Conservation (phyloP, 1,140 invertebrate genomes). For the Theocolax elegans region DNA sequence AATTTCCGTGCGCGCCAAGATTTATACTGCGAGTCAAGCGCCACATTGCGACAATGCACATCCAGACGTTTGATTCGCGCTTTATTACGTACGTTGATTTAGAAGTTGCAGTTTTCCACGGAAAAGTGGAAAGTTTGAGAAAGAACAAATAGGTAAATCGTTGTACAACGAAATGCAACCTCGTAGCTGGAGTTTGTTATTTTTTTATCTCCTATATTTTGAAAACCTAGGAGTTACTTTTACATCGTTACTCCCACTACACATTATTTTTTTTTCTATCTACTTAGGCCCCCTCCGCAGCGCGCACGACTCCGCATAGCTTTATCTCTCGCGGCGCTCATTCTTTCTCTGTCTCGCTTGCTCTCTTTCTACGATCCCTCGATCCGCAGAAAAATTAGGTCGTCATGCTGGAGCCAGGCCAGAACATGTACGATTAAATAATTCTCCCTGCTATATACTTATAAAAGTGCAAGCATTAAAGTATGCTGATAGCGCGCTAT, state of each 20-base stretch:
- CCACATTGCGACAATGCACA: constrained; percentile 1
- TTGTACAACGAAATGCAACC: too few relatives aligned
- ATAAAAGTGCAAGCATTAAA: constrained; percentile 68
- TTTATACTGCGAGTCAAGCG: background rate
- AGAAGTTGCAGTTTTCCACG: constrained; percentile 7
- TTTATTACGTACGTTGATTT: constrained; percentile 14
- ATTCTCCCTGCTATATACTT: constrained; percentile 60
- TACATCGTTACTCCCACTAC: background rate
- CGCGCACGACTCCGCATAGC: background rate
- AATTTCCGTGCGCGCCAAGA: constrained; percentile 2
- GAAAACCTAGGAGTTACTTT: constrained; percentile 6
- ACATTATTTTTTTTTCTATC: constrained; percentile 23
- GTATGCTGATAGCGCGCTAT: constrained; percentile 66
- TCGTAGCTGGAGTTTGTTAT: constrained; percentile 38
- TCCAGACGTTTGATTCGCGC: background rate
- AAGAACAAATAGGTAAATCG: too few relatives aligned
- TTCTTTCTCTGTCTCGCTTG: background rate
- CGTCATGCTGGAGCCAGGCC: constrained; percentile 63
- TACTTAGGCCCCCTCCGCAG: constrained; percentile 5
- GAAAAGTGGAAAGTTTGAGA: constrained; percentile 37
- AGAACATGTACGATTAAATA: constrained; percentile 66
- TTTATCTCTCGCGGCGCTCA: background rate
- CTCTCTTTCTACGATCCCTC: constrained; percentile 10
- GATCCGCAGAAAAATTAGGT: constrained; percentile 60
- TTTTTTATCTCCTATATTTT: too few relatives aligned